phyloP scores from a whole-genome alignment of 2,113 vertebrate genomes.

The Ginglymostoma cirratum region DNA sequence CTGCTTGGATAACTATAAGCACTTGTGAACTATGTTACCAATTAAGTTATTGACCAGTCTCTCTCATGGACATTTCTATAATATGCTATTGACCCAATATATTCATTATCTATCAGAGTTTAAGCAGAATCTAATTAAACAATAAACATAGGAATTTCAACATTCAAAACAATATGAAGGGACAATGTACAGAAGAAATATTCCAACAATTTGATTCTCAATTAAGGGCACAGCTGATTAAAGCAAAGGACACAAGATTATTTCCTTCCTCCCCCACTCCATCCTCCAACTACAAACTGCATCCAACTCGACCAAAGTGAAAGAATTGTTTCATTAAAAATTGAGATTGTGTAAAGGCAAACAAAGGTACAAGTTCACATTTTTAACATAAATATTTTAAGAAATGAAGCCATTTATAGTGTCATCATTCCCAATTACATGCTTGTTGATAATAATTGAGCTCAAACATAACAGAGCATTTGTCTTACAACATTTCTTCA shows the following conservation, averaged over 20 bases:
- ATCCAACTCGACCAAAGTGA: not conserved
- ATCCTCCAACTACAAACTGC: too few relatives aligned
- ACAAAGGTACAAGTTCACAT: not conserved
- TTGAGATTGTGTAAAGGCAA: not conserved
- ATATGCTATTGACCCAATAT: not conserved
- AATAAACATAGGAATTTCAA: slow-evolving; percentile 3
- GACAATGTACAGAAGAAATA: not conserved
- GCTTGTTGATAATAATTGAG: not conserved
- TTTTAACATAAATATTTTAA: not conserved
- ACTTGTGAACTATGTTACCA: not conserved
- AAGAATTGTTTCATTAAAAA: not conserved
- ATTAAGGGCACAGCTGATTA: not conserved
- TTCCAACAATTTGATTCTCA: not conserved
- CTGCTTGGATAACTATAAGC: not conserved
- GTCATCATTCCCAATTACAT: not conserved
- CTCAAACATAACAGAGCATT: not conserved
- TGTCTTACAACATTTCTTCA: not conserved
- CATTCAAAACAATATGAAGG: not conserved
- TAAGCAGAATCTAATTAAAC: not conserved
- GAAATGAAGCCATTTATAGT: not conserved
- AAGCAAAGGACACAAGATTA: not conserved
- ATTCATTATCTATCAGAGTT: not conserved
- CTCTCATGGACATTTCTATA: not conserved
- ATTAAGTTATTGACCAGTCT: not conserved
- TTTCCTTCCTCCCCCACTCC: not conserved